Evolutionary conservation across 2,797 vertebrate genomes (phyloP), one percentile per base, ranked within the genome.

Genomic region (Clarias laeviceps): DNA sequence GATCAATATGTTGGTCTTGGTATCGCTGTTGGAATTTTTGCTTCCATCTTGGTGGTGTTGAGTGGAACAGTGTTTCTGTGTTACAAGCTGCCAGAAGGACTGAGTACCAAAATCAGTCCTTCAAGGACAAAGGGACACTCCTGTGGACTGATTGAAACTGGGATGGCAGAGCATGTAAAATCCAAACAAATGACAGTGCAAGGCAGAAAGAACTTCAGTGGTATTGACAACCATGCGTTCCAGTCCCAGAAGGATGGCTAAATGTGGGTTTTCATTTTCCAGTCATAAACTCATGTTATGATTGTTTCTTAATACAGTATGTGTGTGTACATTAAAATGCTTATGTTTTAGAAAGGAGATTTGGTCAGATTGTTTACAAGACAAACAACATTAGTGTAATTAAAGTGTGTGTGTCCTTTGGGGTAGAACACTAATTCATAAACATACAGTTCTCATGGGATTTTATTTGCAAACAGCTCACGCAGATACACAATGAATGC

Each of bases 41-140:
- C 94, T 0, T 87, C 93, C 0, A 76, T 91, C 65, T 74, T 96
- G 5, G 90, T 96, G 86, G 5, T 95, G 2, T 3, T 92, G 5
- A 94, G 95, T 12, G 97, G 95, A 56, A 5, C 87, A 2, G 61
- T 95, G 34, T 96, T 94, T 86, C 84, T 96, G 2, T 91, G 5
- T 0, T 96, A 95, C 86, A 94, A 83, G 83, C 68, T 89, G 27
- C 92, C 93, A 0, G 22, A 0, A 37, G 81, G 45, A 22, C 29
- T 86, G 1, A 76, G n/a, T 7, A 5, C 29, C 34, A 85, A 20
- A 9, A 84, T 56, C 6, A 82, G 80, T 74, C 80, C 69, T 1
- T 20, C 80, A n/a, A 5, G 27, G 24, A 73, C 32, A 15, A 70
- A 82, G 11, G 65, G 77, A 11, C 56, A 45, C 57, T 62, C 50